phyloP scores from a whole-genome alignment of 2,113 vertebrate species.

The Micronycteris hirsuta region DNA sequence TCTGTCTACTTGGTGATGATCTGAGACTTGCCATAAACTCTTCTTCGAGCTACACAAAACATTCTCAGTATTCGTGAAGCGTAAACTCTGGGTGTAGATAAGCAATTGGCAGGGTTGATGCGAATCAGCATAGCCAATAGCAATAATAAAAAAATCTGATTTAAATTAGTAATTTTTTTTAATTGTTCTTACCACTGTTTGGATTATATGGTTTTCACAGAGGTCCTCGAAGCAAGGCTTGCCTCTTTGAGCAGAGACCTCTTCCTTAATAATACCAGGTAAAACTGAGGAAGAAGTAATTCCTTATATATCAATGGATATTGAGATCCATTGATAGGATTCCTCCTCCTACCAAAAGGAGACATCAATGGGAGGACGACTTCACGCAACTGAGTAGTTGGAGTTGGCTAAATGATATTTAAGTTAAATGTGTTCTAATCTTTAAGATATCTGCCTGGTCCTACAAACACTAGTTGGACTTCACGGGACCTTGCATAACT shows the following conservation, averaged over 20 bases:
- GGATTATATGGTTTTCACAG: not conserved
- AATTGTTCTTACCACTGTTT: not conserved
- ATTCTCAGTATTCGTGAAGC: not conserved
- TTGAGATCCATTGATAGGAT: too few species aligned
- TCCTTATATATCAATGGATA: not conserved
- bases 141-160: not conserved
- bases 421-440: not conserved
- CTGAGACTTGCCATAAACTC: not conserved
- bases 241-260: not conserved
- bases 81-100: not conserved
- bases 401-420: not conserved
- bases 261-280: not conserved
- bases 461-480: not conserved
- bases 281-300: not conserved
- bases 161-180: not conserved
- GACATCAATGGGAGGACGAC: not conserved
- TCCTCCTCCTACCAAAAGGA: too few species aligned
- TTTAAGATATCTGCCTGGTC: not conserved
- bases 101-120: not conserved
- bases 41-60: not conserved
- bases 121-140: not conserved
- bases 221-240: not conserved
- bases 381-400: not conserved
- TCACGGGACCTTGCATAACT: not conserved
- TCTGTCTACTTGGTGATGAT: not conserved